These are phyloP conservation scores for Bos taurus DNA, from an alignment of 2,113 vertebrate species.

Conservation along the genomic window ARS-UCD2.0 NC_037348.1:1432501-1433000, in stretches of 20 bases:
- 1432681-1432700: neutral
- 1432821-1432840: conserved; percentile 4
- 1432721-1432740: neutral
- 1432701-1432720: neutral
- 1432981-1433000: neutral
- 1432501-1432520: neutral
- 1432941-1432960: neutral
- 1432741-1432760: neutral
- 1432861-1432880: neutral
- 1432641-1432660: neutral
- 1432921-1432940: neutral
- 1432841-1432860: neutral
- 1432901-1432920: neutral
- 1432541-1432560: neutral
- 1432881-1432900: neutral
- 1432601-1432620: neutral
- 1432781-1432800: neutral
- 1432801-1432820: conserved; percentile 36
- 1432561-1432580: neutral
- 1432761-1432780: neutral
- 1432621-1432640: neutral
- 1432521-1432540: neutral
- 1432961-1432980: neutral
- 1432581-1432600: neutral
- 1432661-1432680: neutral